Conservation (phyloP, 1,140 invertebrate species). For the Listronotus bonariensis region DNA sequence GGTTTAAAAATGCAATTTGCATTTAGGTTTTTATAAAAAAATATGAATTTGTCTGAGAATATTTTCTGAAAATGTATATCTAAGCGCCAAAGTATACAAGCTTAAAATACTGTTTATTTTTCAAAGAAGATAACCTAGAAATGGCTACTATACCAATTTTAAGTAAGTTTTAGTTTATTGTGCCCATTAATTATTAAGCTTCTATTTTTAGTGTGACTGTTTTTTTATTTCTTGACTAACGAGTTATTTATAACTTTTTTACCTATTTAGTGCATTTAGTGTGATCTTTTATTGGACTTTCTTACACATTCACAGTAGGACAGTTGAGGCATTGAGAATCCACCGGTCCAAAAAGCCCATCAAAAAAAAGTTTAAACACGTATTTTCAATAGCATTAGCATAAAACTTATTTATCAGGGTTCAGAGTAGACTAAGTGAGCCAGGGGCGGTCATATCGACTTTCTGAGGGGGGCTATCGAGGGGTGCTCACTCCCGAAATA, state of each 20-base stretch:
- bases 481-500: too few species aligned
- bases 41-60: background rate
- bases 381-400: too few species aligned
- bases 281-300: background rate
- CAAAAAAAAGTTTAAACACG: too few species aligned
- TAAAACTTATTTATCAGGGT: too few species aligned
- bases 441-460: too few species aligned
- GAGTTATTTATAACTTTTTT: background rate
- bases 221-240: background rate
- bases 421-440: too few species aligned
- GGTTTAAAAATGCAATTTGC: background rate
- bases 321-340: too few species aligned
- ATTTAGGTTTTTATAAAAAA: background rate
- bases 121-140: background rate
- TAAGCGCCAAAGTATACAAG: background rate
- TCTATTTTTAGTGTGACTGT: background rate
- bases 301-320: too few species aligned
- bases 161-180: background rate
- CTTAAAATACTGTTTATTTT: background rate
- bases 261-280: background rate
- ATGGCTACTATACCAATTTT: slow-evolving; percentile 11
- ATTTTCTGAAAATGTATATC: background rate
- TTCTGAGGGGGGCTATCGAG: too few species aligned
- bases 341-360: too few species aligned
- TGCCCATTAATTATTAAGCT: too few species aligned